Evolutionary conservation across 2,888 invertebrate species (phyloP).

Genomic region (Eristalinus aeneus): DNA sequence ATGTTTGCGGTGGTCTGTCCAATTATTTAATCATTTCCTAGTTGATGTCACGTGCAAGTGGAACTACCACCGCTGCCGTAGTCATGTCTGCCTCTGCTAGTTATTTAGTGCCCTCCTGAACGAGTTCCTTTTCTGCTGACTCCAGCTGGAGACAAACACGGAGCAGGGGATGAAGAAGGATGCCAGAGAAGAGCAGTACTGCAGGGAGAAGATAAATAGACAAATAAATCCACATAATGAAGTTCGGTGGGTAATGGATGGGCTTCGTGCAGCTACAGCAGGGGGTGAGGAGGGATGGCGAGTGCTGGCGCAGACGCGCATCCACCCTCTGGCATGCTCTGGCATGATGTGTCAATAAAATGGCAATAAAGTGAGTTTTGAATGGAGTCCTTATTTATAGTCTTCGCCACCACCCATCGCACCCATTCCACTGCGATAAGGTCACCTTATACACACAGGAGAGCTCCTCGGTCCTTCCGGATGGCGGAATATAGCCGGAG

Average conservation of each 20-base stretch:
- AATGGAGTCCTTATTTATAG: conserved; percentile 72
- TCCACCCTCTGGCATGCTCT: conserved; percentile 42
- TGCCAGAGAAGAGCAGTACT: conserved; percentile 44
- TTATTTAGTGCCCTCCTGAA: conserved; percentile 67
- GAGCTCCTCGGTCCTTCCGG: conserved; percentile 7
- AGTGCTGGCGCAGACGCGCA: conserved; percentile 55
- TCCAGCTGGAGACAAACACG: conserved; percentile 1
- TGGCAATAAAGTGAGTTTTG: conserved; percentile 72
- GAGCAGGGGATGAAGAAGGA: too few relatives aligned
- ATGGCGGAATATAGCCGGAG: conserved; percentile 15
- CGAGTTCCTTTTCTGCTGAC: conserved; percentile 45
- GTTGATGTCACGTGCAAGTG: conserved; percentile 66
- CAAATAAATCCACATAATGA: conserved; percentile 70
- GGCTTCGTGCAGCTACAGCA: conserved; percentile 16
- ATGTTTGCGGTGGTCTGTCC: conserved; percentile 42
- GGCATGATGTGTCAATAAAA: conserved; percentile 72
- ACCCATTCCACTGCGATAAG: conserved; percentile 25
- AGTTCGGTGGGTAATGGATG: conserved; percentile 68
- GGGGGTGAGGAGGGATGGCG: conserved; percentile 7
- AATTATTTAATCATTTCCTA: conserved; percentile 70
- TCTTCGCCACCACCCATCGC: neutral
- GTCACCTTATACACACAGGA: conserved; percentile 49
- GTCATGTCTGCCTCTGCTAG: conserved; percentile 7
- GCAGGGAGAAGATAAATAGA: conserved; percentile 70
- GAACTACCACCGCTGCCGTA: conserved; percentile 37